Evolutionary conservation across 2,113 vertebrate genomes (phyloP), one percentile per base, ranked within the genome.

Genomic region (Amazona guildingii): DNA sequence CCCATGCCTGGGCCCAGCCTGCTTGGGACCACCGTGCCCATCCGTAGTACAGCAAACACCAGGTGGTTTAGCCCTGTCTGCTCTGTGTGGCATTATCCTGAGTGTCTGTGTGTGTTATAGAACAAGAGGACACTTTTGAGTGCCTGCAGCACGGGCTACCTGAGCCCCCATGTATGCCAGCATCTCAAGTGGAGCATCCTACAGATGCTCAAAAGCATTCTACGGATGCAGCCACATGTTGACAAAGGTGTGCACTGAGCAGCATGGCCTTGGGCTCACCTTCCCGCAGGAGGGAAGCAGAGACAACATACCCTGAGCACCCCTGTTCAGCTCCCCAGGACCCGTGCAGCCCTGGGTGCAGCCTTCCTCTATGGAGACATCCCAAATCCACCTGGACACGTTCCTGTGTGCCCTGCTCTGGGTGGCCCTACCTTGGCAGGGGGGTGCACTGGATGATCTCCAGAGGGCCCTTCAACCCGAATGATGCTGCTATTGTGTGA

Each of bases 151-250:
- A 1, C 9, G 10, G 39, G 41, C 31, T 18, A 8, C 63, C 74
- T 17, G 31, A 63, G 15, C 48, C 31, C 14, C 7, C 3, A 25
- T 1, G 1, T 13, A 7, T 0, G 13, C 5, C 8, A 76, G 68
- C 35, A 13, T 24, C 69, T 20, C 64, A 0, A 28, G 33, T 0
- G 6, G 31, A 7, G 4, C 19, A 83, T 3, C 4, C 33, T 28
- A 2, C 0, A 3, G 66, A 16, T 5, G 24, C 10, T 35, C 13
- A 24, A 59, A 59, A 7, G 4, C 21, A 77, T 5, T 3, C 33
- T 24, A 2, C 0, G 10, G 66, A 13, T 5, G n/a, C 12, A 74
- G 39, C 33, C 54, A 16, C 10, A 1, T 5, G 0, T 33, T 4
- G 39, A 10, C 13, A 27, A 6, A 77, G 73, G 15, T 5, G 63